These are phyloP conservation scores for Charadrius vociferus DNA, from an alignment of 2,113 vertebrate species.

Conservation along the genomic window DNA sequence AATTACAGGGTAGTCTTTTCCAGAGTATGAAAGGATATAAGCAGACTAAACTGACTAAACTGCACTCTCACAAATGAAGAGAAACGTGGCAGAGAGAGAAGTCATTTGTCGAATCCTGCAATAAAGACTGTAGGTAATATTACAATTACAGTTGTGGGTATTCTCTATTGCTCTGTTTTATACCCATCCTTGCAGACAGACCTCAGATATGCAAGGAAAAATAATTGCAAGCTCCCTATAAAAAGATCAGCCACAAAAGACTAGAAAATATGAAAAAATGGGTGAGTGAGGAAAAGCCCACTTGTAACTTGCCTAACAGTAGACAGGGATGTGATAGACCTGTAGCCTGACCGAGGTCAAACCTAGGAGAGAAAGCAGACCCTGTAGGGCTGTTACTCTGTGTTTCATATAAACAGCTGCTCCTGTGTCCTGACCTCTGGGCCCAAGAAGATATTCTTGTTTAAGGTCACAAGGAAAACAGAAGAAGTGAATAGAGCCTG, in stretches of 20 bases:
- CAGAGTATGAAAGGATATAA: not conserved
- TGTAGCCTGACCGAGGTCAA: not conserved
- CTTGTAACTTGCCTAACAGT: not conserved
- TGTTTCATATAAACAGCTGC: not conserved
- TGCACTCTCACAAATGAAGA: not conserved
- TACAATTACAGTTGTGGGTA: not conserved
- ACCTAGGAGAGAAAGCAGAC: not conserved
- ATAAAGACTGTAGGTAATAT: not conserved
- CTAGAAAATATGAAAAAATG: not conserved
- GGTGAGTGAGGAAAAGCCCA: not conserved
- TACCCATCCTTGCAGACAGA: not conserved
- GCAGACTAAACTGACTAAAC: not conserved
- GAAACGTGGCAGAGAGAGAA: not conserved
- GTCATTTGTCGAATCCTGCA: not conserved
- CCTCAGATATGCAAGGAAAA: not conserved
- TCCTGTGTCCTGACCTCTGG: not conserved
- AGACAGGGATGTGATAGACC: not conserved
- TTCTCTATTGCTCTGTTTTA: not conserved
- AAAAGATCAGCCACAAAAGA: not conserved
- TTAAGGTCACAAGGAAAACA: not conserved
- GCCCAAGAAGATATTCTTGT: not conserved
- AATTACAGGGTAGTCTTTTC: conserved; percentile 30
- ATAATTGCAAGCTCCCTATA: not conserved
- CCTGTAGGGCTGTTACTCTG: not conserved
- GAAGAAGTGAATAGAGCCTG: not conserved